These are phyloP conservation scores for Cosmia trapezina DNA, from an alignment of 2,888 invertebrate species.

Conservation along the genomic window DNA sequence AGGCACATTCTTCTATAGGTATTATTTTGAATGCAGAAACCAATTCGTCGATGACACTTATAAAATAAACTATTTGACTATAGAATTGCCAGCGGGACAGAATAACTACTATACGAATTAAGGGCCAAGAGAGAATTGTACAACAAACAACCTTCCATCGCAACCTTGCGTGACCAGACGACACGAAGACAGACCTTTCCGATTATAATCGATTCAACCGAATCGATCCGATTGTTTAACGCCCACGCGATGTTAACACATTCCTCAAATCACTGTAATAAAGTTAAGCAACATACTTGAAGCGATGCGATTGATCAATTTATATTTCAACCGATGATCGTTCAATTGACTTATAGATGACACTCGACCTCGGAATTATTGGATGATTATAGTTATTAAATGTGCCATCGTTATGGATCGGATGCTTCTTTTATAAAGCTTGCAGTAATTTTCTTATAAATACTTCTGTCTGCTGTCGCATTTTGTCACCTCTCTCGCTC, in stretches of 20 bases:
- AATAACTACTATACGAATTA: constrained; percentile 12
- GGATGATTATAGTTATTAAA: constrained; percentile 19
- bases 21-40: not conserved
- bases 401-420: not conserved
- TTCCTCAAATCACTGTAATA: constrained; percentile 10
- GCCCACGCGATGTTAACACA: constrained; percentile 35
- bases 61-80: not conserved
- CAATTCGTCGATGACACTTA: not conserved
- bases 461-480: too few relatives aligned
- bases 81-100: not conserved
- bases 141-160: constrained; percentile 12
- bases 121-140: not conserved
- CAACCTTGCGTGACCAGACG: constrained; percentile 33
- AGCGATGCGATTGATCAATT: constrained; percentile 32
- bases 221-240: constrained; percentile 31
- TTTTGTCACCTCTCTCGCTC: too few relatives aligned
- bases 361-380: constrained; percentile 32
- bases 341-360: constrained; percentile 44
- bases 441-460: not conserved
- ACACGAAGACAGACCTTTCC: constrained; percentile 11
- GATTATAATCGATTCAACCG: constrained; percentile 34
- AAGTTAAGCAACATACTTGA: constrained; percentile 24
- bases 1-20: not conserved
- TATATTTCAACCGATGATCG: constrained; percentile 24
- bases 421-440: not conserved